These are phyloP conservation scores for Eledona agricola DNA, from an alignment of 2,888 invertebrate genomes.

Conservation along the genomic window DNA sequence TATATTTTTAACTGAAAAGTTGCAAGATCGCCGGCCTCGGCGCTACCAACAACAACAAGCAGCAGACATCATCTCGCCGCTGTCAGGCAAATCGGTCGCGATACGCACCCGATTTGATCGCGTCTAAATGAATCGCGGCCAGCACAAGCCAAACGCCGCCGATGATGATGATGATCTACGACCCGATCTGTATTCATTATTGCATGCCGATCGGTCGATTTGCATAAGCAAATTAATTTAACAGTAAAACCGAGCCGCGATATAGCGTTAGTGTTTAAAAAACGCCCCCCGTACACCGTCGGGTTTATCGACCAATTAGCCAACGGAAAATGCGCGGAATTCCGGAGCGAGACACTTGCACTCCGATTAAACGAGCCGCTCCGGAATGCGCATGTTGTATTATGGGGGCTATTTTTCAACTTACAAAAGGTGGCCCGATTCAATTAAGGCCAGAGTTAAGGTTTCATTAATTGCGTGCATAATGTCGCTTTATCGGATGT, in stretches of 20 bases:
- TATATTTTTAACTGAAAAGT: slow-evolving; percentile 55
- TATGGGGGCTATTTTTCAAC: slow-evolving; percentile 20
- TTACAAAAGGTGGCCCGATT: no score
- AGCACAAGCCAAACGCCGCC: slow-evolving; percentile 30
- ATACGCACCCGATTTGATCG: slow-evolving; percentile 8
- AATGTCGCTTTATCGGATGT: slow-evolving; percentile 27
- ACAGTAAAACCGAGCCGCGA: slow-evolving; percentile 26
- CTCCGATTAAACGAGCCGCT: slow-evolving; percentile 32
- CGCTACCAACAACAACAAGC: slow-evolving; percentile 7
- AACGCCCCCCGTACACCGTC: slow-evolving; percentile 11
- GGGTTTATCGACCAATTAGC: slow-evolving; percentile 32
- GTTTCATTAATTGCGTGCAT: slow-evolving; percentile 32
- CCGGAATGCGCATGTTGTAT: slow-evolving; percentile 31
- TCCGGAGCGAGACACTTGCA: slow-evolving; percentile 38
- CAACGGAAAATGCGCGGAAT: slow-evolving; percentile 39
- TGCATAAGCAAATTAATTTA: slow-evolving; percentile 34
- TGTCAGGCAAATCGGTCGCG: background rate
- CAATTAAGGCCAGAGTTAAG: no score
- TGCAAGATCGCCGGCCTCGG: slow-evolving; percentile 47
- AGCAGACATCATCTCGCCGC: background rate
- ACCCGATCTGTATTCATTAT: slow-evolving; percentile 28
- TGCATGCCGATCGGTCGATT: slow-evolving; percentile 21
- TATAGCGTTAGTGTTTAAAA: slow-evolving; percentile 5
- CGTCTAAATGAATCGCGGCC: slow-evolving; percentile 14
- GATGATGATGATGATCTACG: slow-evolving; percentile 30